A percentile compares a stretch with the other conserved stretches of the same genome.
These are phyloP conservation scores for Crotalus helleri DNA, from an alignment of 2,113 vertebrate genomes.

Conservation along the genomic window DNA sequence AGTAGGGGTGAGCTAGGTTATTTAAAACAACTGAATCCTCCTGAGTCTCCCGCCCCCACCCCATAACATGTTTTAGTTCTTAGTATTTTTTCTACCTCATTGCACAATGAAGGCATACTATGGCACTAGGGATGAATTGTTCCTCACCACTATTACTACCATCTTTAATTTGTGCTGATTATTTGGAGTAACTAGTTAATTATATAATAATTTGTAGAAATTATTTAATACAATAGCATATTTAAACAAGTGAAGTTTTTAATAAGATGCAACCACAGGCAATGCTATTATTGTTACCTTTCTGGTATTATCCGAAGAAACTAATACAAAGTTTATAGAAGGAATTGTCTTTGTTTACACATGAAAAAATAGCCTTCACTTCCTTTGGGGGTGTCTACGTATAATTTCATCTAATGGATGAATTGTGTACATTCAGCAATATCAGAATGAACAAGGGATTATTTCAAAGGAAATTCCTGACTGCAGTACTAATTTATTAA, in stretches of 20 bases:
- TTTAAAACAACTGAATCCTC: not conserved
- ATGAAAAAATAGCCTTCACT: not conserved
- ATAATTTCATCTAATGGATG: not conserved
- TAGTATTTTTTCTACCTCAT: not conserved
- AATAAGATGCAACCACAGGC: not conserved
- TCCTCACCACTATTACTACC: not conserved
- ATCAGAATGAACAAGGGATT: not conserved
- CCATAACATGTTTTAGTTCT: not conserved
- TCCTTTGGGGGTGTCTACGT: not conserved
- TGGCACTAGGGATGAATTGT: not conserved
- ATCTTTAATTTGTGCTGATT: not conserved
- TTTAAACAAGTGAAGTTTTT: not conserved
- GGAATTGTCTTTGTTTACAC: not conserved
- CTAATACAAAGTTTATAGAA: not conserved
- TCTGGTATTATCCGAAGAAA: not conserved
- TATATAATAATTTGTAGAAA: not conserved
- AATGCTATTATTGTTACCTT: not conserved
- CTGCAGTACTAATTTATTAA: slow-evolving; percentile 12
- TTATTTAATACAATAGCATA: not conserved
- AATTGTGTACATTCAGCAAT: not conserved
- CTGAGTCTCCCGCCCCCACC: not conserved
- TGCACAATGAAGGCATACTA: not conserved
- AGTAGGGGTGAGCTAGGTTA: not conserved
- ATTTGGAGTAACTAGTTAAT: not conserved
- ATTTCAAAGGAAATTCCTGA: slow-evolving; percentile 22